Conservation (phyloP, 92 coral and sea anemone genomes). For the Hydrozoanthus gracilis region DNA sequence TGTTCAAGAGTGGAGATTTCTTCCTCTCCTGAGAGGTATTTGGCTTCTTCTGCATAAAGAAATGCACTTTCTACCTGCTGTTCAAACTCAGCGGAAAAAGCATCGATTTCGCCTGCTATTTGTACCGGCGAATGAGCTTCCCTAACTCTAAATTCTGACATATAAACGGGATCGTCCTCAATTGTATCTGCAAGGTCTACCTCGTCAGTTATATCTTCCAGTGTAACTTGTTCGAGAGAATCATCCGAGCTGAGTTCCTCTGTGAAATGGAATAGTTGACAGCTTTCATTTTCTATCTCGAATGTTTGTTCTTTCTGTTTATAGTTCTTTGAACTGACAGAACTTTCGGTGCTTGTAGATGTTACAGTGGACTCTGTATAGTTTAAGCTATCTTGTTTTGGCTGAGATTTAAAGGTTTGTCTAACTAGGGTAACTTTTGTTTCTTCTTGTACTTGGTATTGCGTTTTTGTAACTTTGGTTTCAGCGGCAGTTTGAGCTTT, state of each 20-base stretch:
- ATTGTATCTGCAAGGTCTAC: conserved; percentile 40
- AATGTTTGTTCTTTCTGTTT: not conserved
- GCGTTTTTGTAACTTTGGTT: conserved; percentile 19
- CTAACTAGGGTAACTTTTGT: conserved; percentile 16
- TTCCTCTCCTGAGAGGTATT: conserved; percentile 44
- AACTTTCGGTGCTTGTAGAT: not conserved
- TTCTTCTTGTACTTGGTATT: not conserved
- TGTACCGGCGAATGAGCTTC: conserved; percentile 46
- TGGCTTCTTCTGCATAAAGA: conserved; percentile 13
- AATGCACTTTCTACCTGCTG: conserved; percentile 23
- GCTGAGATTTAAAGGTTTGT: not conserved
- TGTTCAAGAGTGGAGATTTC: conserved; percentile 16
- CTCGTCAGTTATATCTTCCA: conserved; percentile 41
- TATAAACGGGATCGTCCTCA: conserved; percentile 37
- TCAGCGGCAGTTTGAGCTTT: not conserved
- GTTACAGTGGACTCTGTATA: not conserved
- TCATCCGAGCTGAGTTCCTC: conserved; percentile 17
- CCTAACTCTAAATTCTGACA: conserved; percentile 32
- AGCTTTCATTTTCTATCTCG: not conserved
- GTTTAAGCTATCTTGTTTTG: conserved; percentile 1
- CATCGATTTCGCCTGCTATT: conserved; percentile 45
- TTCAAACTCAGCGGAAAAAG: conserved; percentile 37
- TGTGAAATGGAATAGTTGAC: not conserved
- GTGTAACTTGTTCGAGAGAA: conserved; percentile 25
- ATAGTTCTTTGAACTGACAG: not conserved